phyloP scores from a whole-genome alignment of 2,113 vertebrate genomes.

The Riparia riparia region DNA sequence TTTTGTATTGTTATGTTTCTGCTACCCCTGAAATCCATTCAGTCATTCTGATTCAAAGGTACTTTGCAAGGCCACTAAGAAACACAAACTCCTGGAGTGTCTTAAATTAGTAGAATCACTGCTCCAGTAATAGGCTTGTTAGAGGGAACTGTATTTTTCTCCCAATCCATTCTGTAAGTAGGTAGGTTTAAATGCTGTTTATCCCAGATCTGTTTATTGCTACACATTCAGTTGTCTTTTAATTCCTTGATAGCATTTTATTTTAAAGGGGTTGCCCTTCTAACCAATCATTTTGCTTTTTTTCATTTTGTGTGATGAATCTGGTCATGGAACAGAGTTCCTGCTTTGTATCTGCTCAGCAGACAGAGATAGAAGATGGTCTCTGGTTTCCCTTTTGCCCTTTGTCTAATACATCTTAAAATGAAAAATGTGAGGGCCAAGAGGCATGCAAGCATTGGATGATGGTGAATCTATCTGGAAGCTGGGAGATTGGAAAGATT shows the following conservation, averaged over 20 bases:
- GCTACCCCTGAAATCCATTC: background rate
- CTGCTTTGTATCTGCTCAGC: background rate
- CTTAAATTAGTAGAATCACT: background rate
- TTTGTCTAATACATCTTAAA: background rate
- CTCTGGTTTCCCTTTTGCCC: background rate
- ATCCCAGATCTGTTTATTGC: background rate
- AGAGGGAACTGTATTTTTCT: background rate
- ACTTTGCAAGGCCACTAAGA: background rate
- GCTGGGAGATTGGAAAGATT: background rate
- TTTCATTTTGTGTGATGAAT: background rate
- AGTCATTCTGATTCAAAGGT: background rate
- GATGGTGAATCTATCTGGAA: background rate
- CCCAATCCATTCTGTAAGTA: background rate
- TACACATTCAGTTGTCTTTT: background rate
- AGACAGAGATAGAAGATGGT: background rate
- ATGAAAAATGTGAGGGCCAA: background rate
- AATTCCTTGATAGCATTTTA: background rate
- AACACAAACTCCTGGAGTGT: background rate
- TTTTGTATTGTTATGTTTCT: background rate
- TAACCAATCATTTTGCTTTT: background rate
- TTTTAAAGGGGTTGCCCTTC: background rate
- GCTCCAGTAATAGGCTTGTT: background rate
- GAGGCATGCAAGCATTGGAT: background rate
- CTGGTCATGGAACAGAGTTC: background rate
- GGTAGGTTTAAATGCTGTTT: background rate